Base-by-base conservation (phyloP, 2,888 invertebrate species). In the Drosophila kambysellisi region DNA sequence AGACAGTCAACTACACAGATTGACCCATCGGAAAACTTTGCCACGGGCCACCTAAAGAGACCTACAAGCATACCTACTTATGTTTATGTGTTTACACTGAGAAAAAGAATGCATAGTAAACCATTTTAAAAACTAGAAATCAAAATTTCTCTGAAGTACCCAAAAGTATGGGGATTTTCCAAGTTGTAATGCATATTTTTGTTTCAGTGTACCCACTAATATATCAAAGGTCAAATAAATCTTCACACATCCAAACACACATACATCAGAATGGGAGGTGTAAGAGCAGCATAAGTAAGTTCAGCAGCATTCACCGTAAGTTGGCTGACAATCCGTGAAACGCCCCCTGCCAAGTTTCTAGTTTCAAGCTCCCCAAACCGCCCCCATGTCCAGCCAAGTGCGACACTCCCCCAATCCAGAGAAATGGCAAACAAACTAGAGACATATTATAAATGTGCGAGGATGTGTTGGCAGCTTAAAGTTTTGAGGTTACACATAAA, bases 211-310 rank as follows among this genome's bases (percentile, higher is more conserved):
- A 64, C 58, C 50, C 57, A 57, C 11, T 88, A 84, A 90, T 82
- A 83, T 92, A 91, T 88, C 87, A 90, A 91, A 91, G 91, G 90
- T 90, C 89, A 88, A 85, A 91, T 89, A 87, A 90, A 90, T 91
- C 91, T 89, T 81, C 66, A 73, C 74, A 76, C 59, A 54, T 46
- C 63, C 52, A 56, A 51, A 43, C 17, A 53, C 35, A 35, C 30
- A 58, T 30, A 30, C 39, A 17, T 17, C 39, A 61, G 30, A 54
- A 52, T 30, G 33, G 51, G 70, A 71, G 69, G 76, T 70, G 75
- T 70, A 69, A 72, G 56, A 58, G 67, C 54, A 70, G 46, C 57
- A 73, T 66, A 67, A 71, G 59, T 63, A 73, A 68, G 63, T 69
- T 52, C 62, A 54, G 63, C 64, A 52, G 39, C 57, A 70, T 74